These are phyloP conservation scores for Thrips palmi DNA, from an alignment of 1,140 invertebrate genomes.

Conservation along the genomic window DNA sequence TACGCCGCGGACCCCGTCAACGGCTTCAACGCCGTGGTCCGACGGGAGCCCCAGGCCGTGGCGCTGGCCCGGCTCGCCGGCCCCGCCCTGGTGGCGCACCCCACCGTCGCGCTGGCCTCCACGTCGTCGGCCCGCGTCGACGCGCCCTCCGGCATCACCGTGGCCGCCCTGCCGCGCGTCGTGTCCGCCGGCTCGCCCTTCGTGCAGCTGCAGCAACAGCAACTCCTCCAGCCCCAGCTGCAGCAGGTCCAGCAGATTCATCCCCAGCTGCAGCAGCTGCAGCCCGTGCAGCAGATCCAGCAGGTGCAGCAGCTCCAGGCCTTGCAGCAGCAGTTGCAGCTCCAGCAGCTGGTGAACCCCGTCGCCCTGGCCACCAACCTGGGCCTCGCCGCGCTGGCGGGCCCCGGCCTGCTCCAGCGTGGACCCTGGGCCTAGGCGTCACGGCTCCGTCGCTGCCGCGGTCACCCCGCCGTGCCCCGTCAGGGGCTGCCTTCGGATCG, in stretches of 20 bases:
- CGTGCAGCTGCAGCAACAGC: no score
- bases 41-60: slow-evolving; percentile 19
- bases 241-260: neutral
- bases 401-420: no score
- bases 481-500: no score
- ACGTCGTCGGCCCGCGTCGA: slow-evolving; percentile 40
- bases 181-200: no score
- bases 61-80: slow-evolving; percentile 21
- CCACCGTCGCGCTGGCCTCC: slow-evolving; percentile 2
- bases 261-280: slow-evolving; percentile 2
- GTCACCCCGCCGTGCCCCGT: no score
- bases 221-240: slow-evolving; percentile 1
- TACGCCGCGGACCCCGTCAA: slow-evolving; percentile 17
- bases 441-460: no score
- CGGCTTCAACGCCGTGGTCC: slow-evolving; percentile 15
- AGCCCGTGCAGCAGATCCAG: slow-evolving; percentile 5
- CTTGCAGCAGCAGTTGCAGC: neutral
- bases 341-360: neutral
- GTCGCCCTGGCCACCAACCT: no score
- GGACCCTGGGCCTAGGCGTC: no score
- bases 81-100: slow-evolving; percentile 18
- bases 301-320: neutral
- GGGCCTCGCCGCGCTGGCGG: no score
- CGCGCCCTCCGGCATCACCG: slow-evolving; percentile 19
- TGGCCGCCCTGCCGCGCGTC: slow-evolving; percentile 12